Evolutionary conservation across 2,888 invertebrate species (phyloP).

Genomic region (Synanthedon tipuliformis): DNA sequence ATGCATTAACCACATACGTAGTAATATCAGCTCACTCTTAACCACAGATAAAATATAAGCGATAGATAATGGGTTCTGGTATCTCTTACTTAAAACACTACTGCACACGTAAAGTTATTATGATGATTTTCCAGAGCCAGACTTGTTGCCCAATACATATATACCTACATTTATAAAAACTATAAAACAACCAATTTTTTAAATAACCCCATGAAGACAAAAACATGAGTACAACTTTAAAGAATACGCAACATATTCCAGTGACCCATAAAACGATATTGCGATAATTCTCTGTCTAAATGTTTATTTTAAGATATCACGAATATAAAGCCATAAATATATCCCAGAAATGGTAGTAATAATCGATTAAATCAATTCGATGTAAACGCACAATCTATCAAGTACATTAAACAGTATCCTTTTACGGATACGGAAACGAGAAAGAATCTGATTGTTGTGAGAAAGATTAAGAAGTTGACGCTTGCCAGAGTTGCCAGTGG

Average conservation of each 20-base stretch:
- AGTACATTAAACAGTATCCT: conserved; percentile 1
- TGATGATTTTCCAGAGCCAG: too few relatives aligned
- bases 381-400: conserved; percentile 5
- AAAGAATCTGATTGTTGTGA: conserved; percentile 32
- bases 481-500: conserved; percentile 37
- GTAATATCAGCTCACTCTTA: too few relatives aligned
- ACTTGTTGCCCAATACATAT: too few relatives aligned
- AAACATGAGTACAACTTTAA: background rate
- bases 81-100: too few relatives aligned
- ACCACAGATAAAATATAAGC: too few relatives aligned
- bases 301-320: background rate
- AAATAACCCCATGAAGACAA: background rate
- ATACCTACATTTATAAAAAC: too few relatives aligned
- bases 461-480: conserved; percentile 56
- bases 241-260: too few relatives aligned
- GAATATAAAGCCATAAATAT: conserved; percentile 9
- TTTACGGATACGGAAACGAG: conserved; percentile 21
- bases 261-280: background rate
- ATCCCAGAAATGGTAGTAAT: conserved; percentile 11
- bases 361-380: conserved; percentile 9
- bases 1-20: too few relatives aligned
- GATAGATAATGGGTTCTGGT: too few relatives aligned
- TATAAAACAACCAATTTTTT: background rate
- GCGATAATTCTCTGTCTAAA: background rate
- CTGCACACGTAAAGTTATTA: too few relatives aligned